Evolutionary conservation across 1,140 invertebrate genomes (phyloP).

Genomic region (Forficula auricularia): DNA sequence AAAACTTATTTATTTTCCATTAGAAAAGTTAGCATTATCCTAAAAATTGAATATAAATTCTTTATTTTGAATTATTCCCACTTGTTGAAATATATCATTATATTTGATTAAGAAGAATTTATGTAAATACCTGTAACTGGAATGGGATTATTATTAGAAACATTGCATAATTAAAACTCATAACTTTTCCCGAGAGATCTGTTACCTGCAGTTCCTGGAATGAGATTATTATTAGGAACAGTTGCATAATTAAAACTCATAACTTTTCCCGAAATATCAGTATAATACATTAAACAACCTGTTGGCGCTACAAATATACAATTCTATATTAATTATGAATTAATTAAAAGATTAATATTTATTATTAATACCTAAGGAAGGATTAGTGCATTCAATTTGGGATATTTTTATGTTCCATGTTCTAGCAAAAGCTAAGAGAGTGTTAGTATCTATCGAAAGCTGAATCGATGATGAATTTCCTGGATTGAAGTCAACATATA

Average conservation of each 20-base stretch:
- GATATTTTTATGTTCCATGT: slow-evolving; percentile 58
- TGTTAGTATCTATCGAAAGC: slow-evolving; percentile 44
- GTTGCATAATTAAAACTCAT: slow-evolving; percentile 59
- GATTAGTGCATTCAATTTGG: slow-evolving; percentile 42
- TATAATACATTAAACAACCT: slow-evolving; percentile 65
- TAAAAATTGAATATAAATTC: no score
- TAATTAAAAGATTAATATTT: no score
- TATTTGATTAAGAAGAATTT: no score
- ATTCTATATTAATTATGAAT: no score
- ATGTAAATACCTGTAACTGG: no score
- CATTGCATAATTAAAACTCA: no score
- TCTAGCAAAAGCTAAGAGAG: slow-evolving; percentile 36
- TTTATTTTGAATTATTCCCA: no score
- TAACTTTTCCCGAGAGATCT: neutral
- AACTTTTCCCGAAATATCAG: slow-evolving; percentile 39
- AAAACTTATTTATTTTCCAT: no score
- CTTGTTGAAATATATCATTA: no score
- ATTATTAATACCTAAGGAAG: neutral
- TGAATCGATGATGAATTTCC: slow-evolving; percentile 44
- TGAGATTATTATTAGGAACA: slow-evolving; percentile 25
- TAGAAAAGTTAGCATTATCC: no score
- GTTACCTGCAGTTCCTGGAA: no score
- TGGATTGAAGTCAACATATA: slow-evolving; percentile 54
- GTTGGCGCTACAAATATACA: slow-evolving; percentile 46
- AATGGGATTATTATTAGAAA: no score